These are phyloP conservation scores for Lutjanus campechanus DNA, from an alignment of 2,797 vertebrate genomes.

Conservation along the genomic window DNA sequence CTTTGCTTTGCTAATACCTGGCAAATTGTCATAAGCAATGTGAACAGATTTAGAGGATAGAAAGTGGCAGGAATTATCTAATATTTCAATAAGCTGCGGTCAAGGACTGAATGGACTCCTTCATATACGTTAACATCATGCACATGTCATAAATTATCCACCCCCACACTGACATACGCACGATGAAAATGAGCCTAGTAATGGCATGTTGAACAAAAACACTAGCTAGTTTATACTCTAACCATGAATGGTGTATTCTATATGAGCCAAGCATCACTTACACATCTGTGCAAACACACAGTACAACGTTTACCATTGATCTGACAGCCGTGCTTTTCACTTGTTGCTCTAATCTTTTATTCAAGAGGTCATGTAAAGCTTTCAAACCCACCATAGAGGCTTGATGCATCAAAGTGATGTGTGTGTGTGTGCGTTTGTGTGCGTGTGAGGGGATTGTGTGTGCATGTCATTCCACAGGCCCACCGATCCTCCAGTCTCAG, in stretches of 20 bases:
- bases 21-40: neutral
- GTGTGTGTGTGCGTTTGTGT: constrained; percentile 5
- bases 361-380: constrained; percentile 53
- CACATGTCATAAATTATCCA: constrained; percentile 3
- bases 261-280: constrained; percentile 23
- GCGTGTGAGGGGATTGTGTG: constrained; percentile 10
- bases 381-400: constrained; percentile 44
- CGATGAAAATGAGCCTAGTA: constrained; percentile 18
- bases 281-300: constrained; percentile 22
- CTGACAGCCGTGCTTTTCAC: constrained; percentile 33
- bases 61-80: neutral
- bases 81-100: constrained; percentile 7
- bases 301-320: constrained; percentile 38
- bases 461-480: constrained; percentile 27
- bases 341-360: constrained; percentile 67
- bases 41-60: neutral
- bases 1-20: constrained; percentile 4
- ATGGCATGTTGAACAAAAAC: constrained; percentile 29
- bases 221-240: constrained; percentile 3
- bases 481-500: too few species aligned
- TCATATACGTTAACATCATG: constrained; percentile 3
- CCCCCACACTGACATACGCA: constrained; percentile 6
- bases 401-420: constrained; percentile 23
- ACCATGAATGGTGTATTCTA: constrained; percentile 42
- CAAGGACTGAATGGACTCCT: neutral